Evolutionary conservation across 1,140 invertebrate species (phyloP).

Genomic region (Ylistrum balloti): DNA sequence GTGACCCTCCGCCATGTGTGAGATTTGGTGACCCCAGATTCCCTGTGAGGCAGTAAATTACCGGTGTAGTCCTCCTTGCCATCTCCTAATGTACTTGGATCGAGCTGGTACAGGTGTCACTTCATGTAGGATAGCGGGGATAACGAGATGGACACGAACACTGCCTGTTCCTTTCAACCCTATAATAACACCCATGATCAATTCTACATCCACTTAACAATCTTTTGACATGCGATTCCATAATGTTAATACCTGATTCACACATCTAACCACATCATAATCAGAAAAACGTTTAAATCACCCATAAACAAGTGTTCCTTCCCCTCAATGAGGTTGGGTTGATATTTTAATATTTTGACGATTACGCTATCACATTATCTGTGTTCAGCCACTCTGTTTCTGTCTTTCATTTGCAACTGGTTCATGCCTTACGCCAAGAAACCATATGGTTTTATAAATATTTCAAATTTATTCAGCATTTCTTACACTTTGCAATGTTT

Average conservation of each 20-base stretch:
- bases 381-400: too few species aligned
- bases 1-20: conserved; percentile 21
- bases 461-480: too few species aligned
- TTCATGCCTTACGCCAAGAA: too few species aligned
- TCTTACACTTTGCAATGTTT: too few species aligned
- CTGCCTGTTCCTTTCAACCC: not conserved
- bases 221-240: not conserved
- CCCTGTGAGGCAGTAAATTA: not conserved
- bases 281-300: not conserved
- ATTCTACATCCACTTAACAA: not conserved
- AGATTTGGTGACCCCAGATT: conserved; percentile 11
- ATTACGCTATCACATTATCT: too few species aligned
- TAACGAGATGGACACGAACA: conserved; percentile 3
- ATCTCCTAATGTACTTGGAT: not conserved
- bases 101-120: conserved; percentile 27
- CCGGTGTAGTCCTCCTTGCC: not conserved
- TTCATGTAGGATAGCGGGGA: not conserved
- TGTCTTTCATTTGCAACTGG: too few species aligned
- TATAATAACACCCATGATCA: not conserved
- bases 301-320: not conserved
- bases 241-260: conserved; percentile 4
- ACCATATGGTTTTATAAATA: too few species aligned
- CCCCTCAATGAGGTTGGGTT: not conserved
- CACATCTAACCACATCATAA: not conserved
- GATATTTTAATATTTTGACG: not conserved